Base-by-base conservation (phyloP, 2,888 invertebrate species). In the Seira sanloemensis region DNA sequence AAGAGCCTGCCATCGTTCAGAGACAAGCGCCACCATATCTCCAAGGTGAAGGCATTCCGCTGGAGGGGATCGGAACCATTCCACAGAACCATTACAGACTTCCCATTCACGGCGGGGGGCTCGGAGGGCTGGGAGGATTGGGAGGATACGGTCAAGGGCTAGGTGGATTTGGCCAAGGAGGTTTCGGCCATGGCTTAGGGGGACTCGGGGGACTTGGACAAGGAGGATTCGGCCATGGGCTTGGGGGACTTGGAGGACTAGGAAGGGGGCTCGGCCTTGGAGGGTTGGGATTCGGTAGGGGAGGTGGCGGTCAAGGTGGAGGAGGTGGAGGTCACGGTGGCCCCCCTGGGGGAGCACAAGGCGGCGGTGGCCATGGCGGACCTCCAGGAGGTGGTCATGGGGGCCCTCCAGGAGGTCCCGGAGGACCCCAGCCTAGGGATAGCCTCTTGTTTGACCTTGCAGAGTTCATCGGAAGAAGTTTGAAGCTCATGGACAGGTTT, bases 1-100 rank as follows among this genome's bases (percentile, higher is more conserved):
- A 62, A 19, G 69, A 58, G 9, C 58, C 75, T 24, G 18, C 73
- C 1, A 69, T 83, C 25, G 77, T 77, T 1, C 73, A 77, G 16
- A 66, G 83, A 24, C 77, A 83, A 73, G 77, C 72, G 1, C 77
- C 83, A 16, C 72, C 77, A 21, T 81, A 67, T 54, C 72, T 26
- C 18, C 79, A 65, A 18, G 79, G 67, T 16, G 73, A 50, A 2
- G 73, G 66, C 0, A 73, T 73, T 7, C 72, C 78, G 7, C 23
- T 58, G 19, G 18, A 78, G 18, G 72, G 72, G 4, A n/a, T 79
- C 67, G 79, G 73, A 1, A 46, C 16, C 0, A 73, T 66, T 73
- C 78, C 78, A 19, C 37, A 19, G 16, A 75, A 46, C 23, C 81
- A 75, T 21, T 81, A 27, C 69, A 68, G 75, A 46, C 9, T 81